Evolutionary conservation across 2,888 invertebrate species (phyloP).

Genomic region (Diplazon laetatorius): DNA sequence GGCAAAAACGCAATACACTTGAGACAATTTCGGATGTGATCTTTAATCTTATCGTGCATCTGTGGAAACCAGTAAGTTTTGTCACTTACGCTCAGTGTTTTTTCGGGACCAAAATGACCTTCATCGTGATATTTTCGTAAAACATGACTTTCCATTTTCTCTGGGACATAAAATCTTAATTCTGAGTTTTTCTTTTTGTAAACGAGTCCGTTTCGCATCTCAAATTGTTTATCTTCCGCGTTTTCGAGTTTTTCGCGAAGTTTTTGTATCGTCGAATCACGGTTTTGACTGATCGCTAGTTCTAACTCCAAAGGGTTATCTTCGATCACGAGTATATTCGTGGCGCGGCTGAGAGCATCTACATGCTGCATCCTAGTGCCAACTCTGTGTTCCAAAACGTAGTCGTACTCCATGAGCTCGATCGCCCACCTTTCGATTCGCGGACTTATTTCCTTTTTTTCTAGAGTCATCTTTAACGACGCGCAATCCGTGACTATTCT

Average conservation of each 20-base stretch:
- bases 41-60: constrained; percentile 35
- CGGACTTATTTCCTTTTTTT: constrained; percentile 71
- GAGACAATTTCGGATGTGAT: constrained; percentile 56
- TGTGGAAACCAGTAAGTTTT: constrained; percentile 58
- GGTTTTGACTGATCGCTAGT: constrained; percentile 48
- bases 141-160: constrained; percentile 51
- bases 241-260: constrained; percentile 41
- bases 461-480: constrained; percentile 66
- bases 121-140: constrained; percentile 63
- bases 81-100: constrained; percentile 49
- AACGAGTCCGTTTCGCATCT: constrained; percentile 49
- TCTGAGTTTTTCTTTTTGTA: constrained; percentile 37
- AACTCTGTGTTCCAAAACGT: constrained; percentile 66
- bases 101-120: constrained; percentile 63
- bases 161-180: constrained; percentile 67
- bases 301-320: constrained; percentile 51
- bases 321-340: constrained; percentile 17
- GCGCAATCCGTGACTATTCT: constrained; percentile 73
- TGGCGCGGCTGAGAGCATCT: constrained; percentile 68
- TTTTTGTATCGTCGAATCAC: constrained; percentile 23
- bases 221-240: constrained; percentile 27
- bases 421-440: constrained; percentile 72
- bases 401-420: constrained; percentile 69
- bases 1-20: constrained; percentile 63
- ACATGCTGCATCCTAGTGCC: constrained; percentile 69